phyloP scores from a whole-genome alignment of 2,113 vertebrate genomes.

The Chunga burmeisteri region DNA sequence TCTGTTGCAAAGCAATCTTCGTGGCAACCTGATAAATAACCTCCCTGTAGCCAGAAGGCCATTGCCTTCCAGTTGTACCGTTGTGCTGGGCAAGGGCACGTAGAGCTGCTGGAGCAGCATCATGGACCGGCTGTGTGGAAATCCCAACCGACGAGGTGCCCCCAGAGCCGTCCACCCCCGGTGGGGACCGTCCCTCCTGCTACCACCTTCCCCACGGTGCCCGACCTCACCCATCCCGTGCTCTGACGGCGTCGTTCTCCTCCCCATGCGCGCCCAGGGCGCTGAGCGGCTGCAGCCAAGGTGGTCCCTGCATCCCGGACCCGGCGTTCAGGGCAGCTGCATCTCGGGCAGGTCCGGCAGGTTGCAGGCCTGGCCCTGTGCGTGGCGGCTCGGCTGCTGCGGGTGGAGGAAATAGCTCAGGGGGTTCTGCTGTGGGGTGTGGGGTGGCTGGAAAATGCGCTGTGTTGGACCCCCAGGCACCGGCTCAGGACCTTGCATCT shows the following conservation, averaged over 20 bases:
- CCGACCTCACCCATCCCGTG: background rate
- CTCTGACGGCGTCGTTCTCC: background rate
- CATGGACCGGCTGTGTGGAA: rapidly evolving
- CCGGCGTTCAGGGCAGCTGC: conserved; percentile 71
- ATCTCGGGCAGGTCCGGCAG: conserved; percentile 80
- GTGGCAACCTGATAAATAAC: rapidly evolving
- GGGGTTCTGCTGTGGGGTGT: conserved; percentile 66
- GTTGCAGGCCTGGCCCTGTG: conserved; percentile 71
- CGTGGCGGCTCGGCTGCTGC: conserved; percentile 51
- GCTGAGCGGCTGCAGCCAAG: background rate
- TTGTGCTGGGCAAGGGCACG: background rate
- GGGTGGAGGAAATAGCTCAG: conserved; percentile 77
- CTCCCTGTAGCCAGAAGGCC: background rate
- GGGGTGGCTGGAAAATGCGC: conserved; percentile 73
- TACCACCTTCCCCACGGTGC: background rate
- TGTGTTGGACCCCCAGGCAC: conserved; percentile 62
- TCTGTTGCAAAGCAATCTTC: background rate
- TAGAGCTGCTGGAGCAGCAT: background rate
- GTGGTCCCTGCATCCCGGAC: background rate
- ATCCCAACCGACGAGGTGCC: background rate
- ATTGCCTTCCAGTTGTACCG: background rate
- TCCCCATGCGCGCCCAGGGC: rapidly evolving
- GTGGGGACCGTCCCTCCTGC: background rate
- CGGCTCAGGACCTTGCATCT: conserved; percentile 80
- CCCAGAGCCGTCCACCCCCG: rapidly evolving